Conservation (phyloP, 2,113 vertebrate genomes). For the Chionodraco myersi region DNA sequence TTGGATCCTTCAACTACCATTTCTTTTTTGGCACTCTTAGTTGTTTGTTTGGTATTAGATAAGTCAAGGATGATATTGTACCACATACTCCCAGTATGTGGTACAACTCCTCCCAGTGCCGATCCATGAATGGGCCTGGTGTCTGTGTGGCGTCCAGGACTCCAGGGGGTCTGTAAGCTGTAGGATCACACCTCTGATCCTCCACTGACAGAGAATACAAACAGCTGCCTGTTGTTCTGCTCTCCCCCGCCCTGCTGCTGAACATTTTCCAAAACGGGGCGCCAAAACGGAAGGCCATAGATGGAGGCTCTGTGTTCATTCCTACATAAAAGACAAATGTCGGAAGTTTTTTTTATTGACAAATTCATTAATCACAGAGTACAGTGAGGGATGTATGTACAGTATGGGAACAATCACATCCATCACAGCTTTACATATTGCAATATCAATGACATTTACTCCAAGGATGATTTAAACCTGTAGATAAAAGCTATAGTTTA, state of each 20-base stretch:
- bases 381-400: not conserved
- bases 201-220: constrained; percentile 60
- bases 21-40: not conserved
- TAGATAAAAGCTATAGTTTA: not conserved
- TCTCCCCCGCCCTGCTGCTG: constrained; percentile 21
- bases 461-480: not conserved
- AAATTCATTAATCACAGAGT: not conserved
- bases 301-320: not conserved
- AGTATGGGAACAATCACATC: not conserved
- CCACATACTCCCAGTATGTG: not conserved
- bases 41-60: not conserved
- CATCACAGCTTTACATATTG: not conserved
- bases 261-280: constrained; percentile 52
- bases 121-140: constrained; percentile 28
- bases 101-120: constrained; percentile 13
- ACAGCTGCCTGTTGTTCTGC: constrained; percentile 67
- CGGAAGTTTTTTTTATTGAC: not conserved
- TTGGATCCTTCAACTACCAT: not conserved
- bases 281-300: constrained; percentile 24
- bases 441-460: not conserved
- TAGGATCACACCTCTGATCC: constrained; percentile 64
- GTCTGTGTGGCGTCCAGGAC: constrained; percentile 35
- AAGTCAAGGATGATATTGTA: not conserved
- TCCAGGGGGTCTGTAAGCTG: constrained; percentile 47
- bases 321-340: constrained; percentile 1